Conservation (phyloP, 2,797 vertebrate genomes). For the Triplophysa bombifrons region DNA sequence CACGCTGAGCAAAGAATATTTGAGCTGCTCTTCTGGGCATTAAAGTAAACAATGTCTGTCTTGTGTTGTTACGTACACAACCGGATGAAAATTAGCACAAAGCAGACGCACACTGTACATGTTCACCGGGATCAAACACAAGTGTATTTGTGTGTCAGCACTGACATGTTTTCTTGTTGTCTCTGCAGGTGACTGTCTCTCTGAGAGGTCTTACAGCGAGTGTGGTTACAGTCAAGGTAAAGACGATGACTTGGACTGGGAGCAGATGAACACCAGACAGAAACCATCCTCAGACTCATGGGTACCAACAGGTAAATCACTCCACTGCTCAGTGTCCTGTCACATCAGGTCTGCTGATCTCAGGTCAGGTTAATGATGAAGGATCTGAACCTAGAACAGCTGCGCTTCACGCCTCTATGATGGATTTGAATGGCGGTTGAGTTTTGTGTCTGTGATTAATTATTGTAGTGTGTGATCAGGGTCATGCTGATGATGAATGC, state of each 20-base stretch:
- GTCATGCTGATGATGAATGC: slow-evolving; percentile 28
- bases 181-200: slow-evolving; percentile 81
- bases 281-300: slow-evolving; percentile 75
- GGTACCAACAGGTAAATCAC: slow-evolving; percentile 85
- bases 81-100: no score
- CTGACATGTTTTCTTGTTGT: slow-evolving; percentile 17
- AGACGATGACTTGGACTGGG: slow-evolving; percentile 92
- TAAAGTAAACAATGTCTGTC: slow-evolving; percentile 29
- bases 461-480: slow-evolving; percentile 22
- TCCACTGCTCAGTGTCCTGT: no score
- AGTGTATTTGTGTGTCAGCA: no score
- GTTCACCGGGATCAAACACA: no score
- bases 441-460: slow-evolving; percentile 43
- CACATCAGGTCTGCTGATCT: not conserved
- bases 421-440: not conserved
- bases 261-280: slow-evolving; percentile 82
- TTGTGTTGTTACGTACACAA: no score
- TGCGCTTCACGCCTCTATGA: not conserved
- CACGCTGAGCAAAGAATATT: slow-evolving; percentile 46
- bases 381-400: not conserved
- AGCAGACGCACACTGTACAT: no score
- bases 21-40: slow-evolving; percentile 15
- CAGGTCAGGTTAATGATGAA: not conserved
- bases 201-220: slow-evolving; percentile 79
- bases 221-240: slow-evolving; percentile 89